Percentiles rank a stretch among this genome's conserved stretches.
These are phyloP conservation scores for Carassius gibelio DNA, from an alignment of 2,113 vertebrate species.

Conservation along the genomic window DNA sequence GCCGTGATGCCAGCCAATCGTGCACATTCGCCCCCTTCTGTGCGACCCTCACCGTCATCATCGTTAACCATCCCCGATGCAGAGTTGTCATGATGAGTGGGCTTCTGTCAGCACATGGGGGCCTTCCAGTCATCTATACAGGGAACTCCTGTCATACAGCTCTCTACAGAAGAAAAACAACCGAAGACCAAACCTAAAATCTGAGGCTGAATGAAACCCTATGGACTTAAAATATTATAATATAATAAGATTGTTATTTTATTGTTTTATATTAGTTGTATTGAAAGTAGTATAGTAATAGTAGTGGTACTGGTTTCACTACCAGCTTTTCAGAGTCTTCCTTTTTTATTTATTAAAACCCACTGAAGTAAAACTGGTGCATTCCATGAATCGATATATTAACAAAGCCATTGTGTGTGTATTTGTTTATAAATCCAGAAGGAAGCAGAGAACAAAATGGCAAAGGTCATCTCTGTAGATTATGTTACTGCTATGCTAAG, in stretches of 20 bases:
- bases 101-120: slow-evolving; percentile 55
- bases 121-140: slow-evolving; percentile 61
- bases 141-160: slow-evolving; percentile 62
- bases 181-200: slow-evolving; percentile 66
- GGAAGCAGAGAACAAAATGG: not conserved
- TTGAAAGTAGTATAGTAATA: not conserved
- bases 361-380: not conserved
- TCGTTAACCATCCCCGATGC: slow-evolving; percentile 64
- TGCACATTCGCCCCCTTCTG: slow-evolving; percentile 64
- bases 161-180: slow-evolving; percentile 73
- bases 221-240: slow-evolving; percentile 36
- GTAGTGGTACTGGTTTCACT: not conserved
- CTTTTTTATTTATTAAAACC: slow-evolving; percentile 22
- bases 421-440: slow-evolving; percentile 49
- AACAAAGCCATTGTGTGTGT: slow-evolving; percentile 34
- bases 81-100: slow-evolving; percentile 62
- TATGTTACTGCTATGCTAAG: not conserved
- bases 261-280: slow-evolving; percentile 29
- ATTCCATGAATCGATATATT: not conserved
- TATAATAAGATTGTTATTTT: slow-evolving; percentile 40
- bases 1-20: slow-evolving; percentile 52
- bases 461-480: not conserved
- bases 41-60: slow-evolving; percentile 62
- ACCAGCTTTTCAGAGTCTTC: not conserved
- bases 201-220: slow-evolving; percentile 57